phyloP scores from a whole-genome alignment of 2,888 invertebrate species.

The Apodemia hepburni region DNA sequence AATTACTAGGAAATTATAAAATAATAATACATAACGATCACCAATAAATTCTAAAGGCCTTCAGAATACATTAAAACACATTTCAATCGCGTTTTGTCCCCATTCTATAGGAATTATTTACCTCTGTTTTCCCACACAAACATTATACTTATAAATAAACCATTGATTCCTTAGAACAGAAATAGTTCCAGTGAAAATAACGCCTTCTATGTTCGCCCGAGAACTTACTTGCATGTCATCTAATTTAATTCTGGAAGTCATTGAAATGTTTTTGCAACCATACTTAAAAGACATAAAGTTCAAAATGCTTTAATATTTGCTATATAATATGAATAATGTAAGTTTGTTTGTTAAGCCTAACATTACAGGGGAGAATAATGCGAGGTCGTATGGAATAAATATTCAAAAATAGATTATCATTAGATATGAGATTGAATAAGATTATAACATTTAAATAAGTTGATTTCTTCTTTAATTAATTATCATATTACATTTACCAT shows the following conservation, averaged over 20 bases:
- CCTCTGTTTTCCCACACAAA: constrained; percentile 28
- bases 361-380: constrained; percentile 41
- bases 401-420: constrained; percentile 49
- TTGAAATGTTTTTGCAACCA: constrained; percentile 11
- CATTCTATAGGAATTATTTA: constrained; percentile 7
- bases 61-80: not conserved
- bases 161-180: constrained; percentile 36
- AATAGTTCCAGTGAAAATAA: constrained; percentile 38
- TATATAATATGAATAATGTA: constrained; percentile 8
- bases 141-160: constrained; percentile 34
- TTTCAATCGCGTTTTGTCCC: not conserved
- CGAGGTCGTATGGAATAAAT: constrained; percentile 46
- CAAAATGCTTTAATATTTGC: constrained; percentile 20
- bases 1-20: no score
- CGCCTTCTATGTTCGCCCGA: constrained; percentile 32
- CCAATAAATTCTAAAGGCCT: not conserved
- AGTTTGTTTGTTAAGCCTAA: constrained; percentile 35
- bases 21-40: no score
- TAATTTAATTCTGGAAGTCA: constrained; percentile 5
- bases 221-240: constrained; percentile 27
- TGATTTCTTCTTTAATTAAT: no score
- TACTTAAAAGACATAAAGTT: constrained; percentile 21
- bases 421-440: constrained; percentile 43
- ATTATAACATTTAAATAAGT: not conserved
- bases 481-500: no score